phyloP scores from a whole-genome alignment of 1,140 invertebrate genomes.

The Drosophila chauvacae region DNA sequence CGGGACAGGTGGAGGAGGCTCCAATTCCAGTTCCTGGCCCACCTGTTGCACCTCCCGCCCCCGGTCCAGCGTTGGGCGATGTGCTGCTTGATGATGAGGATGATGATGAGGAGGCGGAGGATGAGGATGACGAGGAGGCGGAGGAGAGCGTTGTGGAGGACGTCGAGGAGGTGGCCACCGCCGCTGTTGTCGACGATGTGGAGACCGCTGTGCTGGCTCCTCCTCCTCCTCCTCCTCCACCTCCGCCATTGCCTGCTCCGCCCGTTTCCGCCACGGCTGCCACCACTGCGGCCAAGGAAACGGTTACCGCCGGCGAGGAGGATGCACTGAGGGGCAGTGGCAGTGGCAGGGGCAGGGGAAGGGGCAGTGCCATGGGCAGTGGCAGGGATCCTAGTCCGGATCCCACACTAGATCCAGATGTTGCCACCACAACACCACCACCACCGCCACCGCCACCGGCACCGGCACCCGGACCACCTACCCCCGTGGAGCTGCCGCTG shows the following conservation, averaged over 20 bases:
- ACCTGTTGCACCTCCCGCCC: constrained; percentile 27
- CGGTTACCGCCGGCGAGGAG: constrained; percentile 35
- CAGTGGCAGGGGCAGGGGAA: constrained; percentile 40
- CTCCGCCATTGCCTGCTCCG: background rate
- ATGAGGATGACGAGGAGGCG: constrained; percentile 21
- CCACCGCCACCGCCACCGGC: constrained; percentile 33
- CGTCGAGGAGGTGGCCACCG: constrained; percentile 48
- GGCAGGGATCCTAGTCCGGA: constrained; percentile 46
- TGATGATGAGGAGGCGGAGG: constrained; percentile 16
- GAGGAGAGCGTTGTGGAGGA: constrained; percentile 42
- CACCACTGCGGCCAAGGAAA: constrained; percentile 53
- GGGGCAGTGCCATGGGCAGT: constrained; percentile 50
- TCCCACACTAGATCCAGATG: constrained; percentile 15
- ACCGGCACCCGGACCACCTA: constrained; percentile 67
- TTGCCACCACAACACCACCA: constrained; percentile 56
- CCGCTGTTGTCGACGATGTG: constrained; percentile 42
- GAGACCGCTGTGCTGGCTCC: constrained; percentile 31
- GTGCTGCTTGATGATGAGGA: constrained; percentile 12
- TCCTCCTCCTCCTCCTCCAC: constrained; percentile 9
- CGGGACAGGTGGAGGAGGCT: constrained; percentile 45
- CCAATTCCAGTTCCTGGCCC: constrained; percentile 10
- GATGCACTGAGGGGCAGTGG: constrained; percentile 33
- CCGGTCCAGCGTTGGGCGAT: constrained; percentile 31
- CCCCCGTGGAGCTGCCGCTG: constrained; percentile 84
- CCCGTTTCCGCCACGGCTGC: constrained; percentile 46